Evolutionary conservation across 2,888 invertebrate genomes (phyloP), one percentile per base, ranked within the genome.

Genomic region (Hydroisotoma schaefferi): DNA sequence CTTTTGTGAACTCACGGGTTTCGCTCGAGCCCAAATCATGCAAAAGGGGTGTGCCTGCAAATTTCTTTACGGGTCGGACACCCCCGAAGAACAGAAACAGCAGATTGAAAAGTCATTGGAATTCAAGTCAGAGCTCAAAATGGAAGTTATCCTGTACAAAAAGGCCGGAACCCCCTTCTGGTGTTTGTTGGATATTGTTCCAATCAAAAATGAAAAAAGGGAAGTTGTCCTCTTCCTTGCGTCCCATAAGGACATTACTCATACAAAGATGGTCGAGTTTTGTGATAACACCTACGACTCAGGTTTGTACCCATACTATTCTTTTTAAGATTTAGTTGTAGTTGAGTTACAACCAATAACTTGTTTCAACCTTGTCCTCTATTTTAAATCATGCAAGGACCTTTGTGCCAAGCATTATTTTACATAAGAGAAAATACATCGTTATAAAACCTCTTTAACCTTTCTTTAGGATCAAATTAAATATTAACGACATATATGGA

Each of bases 121-220:
- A 75, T 86, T 86, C 73, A 94, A 94, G 78, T 85, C 86, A 74
- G 95, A 95, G 79, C 85, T 94, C 69, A 94, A 95, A 79, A 82
- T 92, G 72, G 94, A 95, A 80, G 88, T 95, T 67, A 87, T 90
- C 75, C 92, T 95, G 79, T 94, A 94, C 80, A 93, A 92, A 79
- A 94, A 94, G 79, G 90, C 85, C 81, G 92, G 94, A 70, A 85
- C 86, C 73, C 88, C 91, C 55, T 95, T 95, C 80, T 92, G 94
- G 90, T 95, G 94, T 80, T 84, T 95, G 73, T 84, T 95, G 80
- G 95, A 95, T 80, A 93, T 95, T 78, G 94, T 95, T 67, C 95
- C 95, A 76, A 95, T 95, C 80, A 95, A 95, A 82, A 95, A 95
- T 83, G 95, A 95, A 78, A 95, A 95, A 79, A 85, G 94, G 67